Conservation (phyloP, 30 jellyfish, hydroid and myxozoan genomes). For the Hydractinia echinata region DNA sequence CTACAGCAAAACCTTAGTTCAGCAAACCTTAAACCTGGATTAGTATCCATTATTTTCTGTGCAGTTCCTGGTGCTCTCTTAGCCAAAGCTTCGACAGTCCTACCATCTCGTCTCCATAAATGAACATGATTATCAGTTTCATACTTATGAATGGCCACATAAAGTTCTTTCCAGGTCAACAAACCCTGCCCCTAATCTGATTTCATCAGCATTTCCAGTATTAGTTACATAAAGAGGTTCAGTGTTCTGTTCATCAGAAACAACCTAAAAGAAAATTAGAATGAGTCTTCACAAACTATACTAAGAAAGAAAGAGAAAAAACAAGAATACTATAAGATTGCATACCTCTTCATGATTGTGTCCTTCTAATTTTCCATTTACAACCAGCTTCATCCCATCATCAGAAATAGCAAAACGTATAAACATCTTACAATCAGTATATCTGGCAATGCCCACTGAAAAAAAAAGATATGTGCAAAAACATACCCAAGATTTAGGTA, state of each 20-base stretch:
- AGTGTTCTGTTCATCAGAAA: conserved; percentile 17
- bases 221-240: conserved; percentile 37
- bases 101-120: conserved; percentile 45
- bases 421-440: conserved; percentile 40
- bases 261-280: conserved; percentile 27
- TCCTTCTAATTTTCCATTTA: conserved; percentile 37
- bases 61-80: conserved; percentile 55
- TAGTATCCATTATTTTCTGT: conserved; percentile 34
- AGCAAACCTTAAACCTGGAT: conserved; percentile 44
- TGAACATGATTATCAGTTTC: conserved; percentile 49
- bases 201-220: conserved; percentile 39
- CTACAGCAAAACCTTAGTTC: conserved; percentile 46
- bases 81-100: conserved; percentile 44
- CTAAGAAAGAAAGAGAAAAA: neutral
- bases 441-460: conserved; percentile 43
- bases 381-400: conserved; percentile 46
- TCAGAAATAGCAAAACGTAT: conserved; percentile 47
- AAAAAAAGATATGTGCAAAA: neutral
- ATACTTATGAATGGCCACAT: conserved; percentile 36
- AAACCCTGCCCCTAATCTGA: conserved; percentile 41
- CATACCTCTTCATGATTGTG: conserved; percentile 42
- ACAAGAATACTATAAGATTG: neutral
- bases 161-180: conserved; percentile 36
- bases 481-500: neutral
- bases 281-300: neutral